Base-by-base conservation (phyloP, 2,888 invertebrate species). In the Pseudolycoriella hygida region DNA sequence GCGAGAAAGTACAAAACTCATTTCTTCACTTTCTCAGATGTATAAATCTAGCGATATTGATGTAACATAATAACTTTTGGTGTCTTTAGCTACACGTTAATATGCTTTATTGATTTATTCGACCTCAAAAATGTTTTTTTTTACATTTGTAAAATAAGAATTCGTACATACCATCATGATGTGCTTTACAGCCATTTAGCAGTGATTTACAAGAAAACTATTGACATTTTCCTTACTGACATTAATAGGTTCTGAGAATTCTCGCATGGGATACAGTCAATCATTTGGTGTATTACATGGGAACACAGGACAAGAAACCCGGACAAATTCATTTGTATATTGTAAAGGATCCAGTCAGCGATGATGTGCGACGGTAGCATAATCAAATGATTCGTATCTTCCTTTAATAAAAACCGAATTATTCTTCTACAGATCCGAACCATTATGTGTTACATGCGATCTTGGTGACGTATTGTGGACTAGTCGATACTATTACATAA, bases 261-360 rank as follows among this genome's bases (percentile, higher is more conserved):
- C 70, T 87, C 51, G 79, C 81, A 40, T 88, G 88, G 88, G 87
- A 88, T 68, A 80, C 81, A 54, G 72, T 71, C 52, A 81, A 81
- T 60, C 83, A 86, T 66, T 71, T 81, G 57, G 85, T 88, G 66
- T 87, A 77, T 65, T 76, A 75, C 64, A 68, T 76, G 62, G 75
- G 86, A 51, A 84, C 85, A 49, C 83, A 85, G 57, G 85, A 86
- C 53, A 76, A 78, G 52, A 76, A 75, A 56, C 86, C 92, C 15
- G 85, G 88, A 3, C 87, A 89, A 62, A 73, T 78, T 54, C 93
- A 93, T 67, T 72, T 93, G 49, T 93, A 86, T 66, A 82, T 87
- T 46, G 82, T 88, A 43, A 74, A 77, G 50, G 86, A 86, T 63
- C 80, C 84, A 38, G 69, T 74, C 49, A 73, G 75, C 48, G 78